A percentile compares a stretch with the other conserved stretches of the same genome.
These are phyloP conservation scores for Trachymyrmex cornetzi DNA, from an alignment of 1,140 invertebrate genomes.

Conservation along the genomic window DNA sequence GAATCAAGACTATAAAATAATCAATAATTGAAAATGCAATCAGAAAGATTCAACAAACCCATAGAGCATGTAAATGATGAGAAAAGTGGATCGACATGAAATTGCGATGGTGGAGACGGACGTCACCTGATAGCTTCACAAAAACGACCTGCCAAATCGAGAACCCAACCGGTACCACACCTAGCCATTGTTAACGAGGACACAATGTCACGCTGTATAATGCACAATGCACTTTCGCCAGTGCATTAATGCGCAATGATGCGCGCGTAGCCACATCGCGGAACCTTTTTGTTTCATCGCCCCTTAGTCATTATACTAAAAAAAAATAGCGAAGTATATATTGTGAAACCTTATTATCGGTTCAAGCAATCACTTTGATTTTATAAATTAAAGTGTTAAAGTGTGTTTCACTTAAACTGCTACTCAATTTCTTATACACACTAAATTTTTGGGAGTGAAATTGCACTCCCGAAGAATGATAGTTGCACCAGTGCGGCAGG, in stretches of 20 bases:
- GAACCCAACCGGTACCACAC: constrained; percentile 63
- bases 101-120: constrained; percentile 54
- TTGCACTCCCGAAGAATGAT: too few relatives aligned
- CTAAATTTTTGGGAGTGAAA: too few relatives aligned
- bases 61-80: constrained; percentile 40
- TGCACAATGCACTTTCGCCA: constrained; percentile 74
- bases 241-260: constrained; percentile 72
- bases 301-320: neutral
- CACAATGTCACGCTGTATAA: constrained; percentile 76
- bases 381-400: neutral
- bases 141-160: constrained; percentile 75
- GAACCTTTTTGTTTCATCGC: constrained; percentile 16
- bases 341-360: neutral
- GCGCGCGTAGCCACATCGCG: constrained; percentile 26
- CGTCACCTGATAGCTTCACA: constrained; percentile 62
- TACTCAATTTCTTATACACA: neutral
- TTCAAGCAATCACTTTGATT: neutral
- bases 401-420: neutral
- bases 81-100: constrained; percentile 47
- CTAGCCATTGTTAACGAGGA: constrained; percentile 75
- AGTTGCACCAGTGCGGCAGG: too few relatives aligned
- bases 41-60: constrained; percentile 16
- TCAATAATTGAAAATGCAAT: constrained; percentile 9
- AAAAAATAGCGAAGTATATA: neutral
- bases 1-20: constrained; percentile 3